Evolutionary conservation across 2,797 vertebrate genomes (phyloP), one percentile per base, ranked within the genome.

Genomic region (Sebastes kiyomatsui): DNA sequence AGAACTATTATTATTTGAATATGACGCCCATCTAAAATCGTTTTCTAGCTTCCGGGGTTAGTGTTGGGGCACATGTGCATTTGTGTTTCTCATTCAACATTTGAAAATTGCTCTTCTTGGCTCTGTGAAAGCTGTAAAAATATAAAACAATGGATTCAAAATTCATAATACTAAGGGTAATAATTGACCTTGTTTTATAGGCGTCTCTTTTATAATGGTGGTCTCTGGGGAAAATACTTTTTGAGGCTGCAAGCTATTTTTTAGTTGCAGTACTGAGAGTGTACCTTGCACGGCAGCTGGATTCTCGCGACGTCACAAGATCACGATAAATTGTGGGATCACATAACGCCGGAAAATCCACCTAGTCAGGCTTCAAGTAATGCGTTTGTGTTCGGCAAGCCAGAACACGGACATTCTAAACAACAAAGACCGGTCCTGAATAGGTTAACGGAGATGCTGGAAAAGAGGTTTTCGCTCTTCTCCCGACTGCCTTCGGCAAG

Each of bases 271-370:
- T 42, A 16, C 3, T 42, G 38, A 42, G 38, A 42, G 38, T 42
- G 0, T 16, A 42, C 38, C 38, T 42, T 42, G 38, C 38, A 42
- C 14, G 38, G 38, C 38, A 42, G 38, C 38, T 16, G 38, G 38
- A 42, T 42, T 42, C 0, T 42, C 2, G 6, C 38, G 0, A 42
- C 0, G 38, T 42, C 38, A 42, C 0, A 0, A 42, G 14, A 42
- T 42, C 38, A 7, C 38, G 38, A 0, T 0, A 7, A 42, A 42
- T 42, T 42, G 1, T 42, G 38, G 38, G 38, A 42, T 42, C 38
- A 42, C 38, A 42, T 42, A 42, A 16, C 38, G 14, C 38, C 0
- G 0, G 0, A 42, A 42, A 16, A 42, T 42, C 38, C 38, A 16
- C 0, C 14, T 42, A 0, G 38, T 42, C 38, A 42, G 14, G 38